phyloP scores from a whole-genome alignment of 2,888 invertebrate genomes.

The Mesorhabditis belari region DNA sequence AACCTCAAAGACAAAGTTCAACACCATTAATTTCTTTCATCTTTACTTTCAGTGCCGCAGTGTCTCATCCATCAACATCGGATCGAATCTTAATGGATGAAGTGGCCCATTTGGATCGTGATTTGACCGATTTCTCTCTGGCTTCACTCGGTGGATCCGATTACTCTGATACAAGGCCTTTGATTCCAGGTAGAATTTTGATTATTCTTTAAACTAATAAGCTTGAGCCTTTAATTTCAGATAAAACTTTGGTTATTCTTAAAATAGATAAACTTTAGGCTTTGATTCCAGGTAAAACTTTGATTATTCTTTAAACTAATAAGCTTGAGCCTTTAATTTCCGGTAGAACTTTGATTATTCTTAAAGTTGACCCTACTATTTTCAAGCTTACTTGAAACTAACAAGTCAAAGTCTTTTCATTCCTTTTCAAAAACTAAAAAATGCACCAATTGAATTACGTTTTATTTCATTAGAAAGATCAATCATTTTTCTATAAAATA shows the following conservation, averaged over 20 bases:
- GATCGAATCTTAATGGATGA: slow-evolving; percentile 16
- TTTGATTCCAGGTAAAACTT: background rate
- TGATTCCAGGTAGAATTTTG: slow-evolving; percentile 2
- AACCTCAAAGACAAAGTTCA: too few relatives aligned
- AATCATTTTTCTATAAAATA: too few relatives aligned
- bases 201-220: too few relatives aligned
- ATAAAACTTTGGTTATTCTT: background rate
- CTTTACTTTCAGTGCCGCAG: background rate
- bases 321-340: slow-evolving; percentile 1
- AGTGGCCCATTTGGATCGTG: slow-evolving; percentile 24
- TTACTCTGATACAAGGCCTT: slow-evolving; percentile 28
- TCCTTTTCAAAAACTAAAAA: too few relatives aligned
- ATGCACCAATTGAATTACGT: too few relatives aligned
- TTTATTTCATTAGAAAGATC: too few relatives aligned
- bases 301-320: too few relatives aligned
- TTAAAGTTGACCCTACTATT: too few relatives aligned
- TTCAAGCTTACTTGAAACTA: too few relatives aligned
- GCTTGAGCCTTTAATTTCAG: slow-evolving; percentile 15
- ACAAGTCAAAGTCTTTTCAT: background rate
- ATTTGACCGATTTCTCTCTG: slow-evolving; percentile 31
- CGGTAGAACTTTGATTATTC: background rate
- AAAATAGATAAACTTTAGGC: slow-evolving; percentile 4
- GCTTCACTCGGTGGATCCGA: slow-evolving; percentile 17
- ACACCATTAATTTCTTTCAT: too few relatives aligned
- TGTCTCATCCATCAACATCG: slow-evolving; percentile 1